Evolutionary conservation across 2,888 invertebrate species (phyloP), one percentile per base, ranked within the genome.

Genomic region (Galeruca laticollis): DNA sequence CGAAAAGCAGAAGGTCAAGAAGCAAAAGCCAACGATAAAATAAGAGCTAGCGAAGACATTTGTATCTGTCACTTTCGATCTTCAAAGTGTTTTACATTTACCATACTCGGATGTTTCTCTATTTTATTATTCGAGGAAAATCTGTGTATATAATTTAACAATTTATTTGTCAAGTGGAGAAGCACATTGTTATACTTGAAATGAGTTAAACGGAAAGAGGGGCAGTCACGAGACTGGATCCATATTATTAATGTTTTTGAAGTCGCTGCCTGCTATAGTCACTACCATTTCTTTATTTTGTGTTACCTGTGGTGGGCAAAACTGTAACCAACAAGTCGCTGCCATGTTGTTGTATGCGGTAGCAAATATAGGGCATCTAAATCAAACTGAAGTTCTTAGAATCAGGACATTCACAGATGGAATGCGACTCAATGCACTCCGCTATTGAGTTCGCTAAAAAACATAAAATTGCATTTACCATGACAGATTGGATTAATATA

Each of bases 61-160:
- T 74, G 66, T 78, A 62, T 70, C 69, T 35, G 75, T 71, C 18
- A 78, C 80, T 49, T 80, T 81, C 70, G 80, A 81, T 66, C 68
- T 81, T 20, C 80, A 81, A 70, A 73, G 74, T 54, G 79, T 81
- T 10, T 72, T 81, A 52, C 79, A 81, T 63, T 79, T 81, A 49
- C 80, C 81, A 21, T 75, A 68, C 63, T 76, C 76, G 31, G 80
- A 79, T 60, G 80, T 80, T 51, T 68, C 71, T 59, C 73, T 71
- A 64, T 73, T 81, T 73, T 82, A 80, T 73, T 72, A 70, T 40
- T 31, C 40, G 8, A 33, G 60, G 21, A 69, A 63, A 59, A 20
- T 63, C 6, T 63, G 63, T 43, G 56, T 20, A 33, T 64, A 54
- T 15, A 64, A 64, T 37, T 13, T 64, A 3, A 60, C 60, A 15